Evolutionary conservation across 2,113 vertebrate genomes (phyloP), one percentile per base, ranked within the genome.

Genomic region (Clarias macrocephalus): DNA sequence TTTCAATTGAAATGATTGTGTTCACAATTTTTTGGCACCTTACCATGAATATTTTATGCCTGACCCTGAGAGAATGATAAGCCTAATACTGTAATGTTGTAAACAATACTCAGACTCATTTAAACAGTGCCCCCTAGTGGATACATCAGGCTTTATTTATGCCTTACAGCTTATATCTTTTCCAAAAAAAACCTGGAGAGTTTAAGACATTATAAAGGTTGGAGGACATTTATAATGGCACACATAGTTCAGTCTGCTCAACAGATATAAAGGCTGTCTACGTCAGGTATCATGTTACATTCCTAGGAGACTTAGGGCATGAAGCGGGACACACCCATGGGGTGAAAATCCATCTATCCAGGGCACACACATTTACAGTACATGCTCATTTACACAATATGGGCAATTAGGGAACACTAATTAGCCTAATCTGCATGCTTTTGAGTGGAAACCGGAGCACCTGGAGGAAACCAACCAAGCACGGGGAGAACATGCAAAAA

Each of bases 91-190:
- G 25, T 15, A 76, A 76, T 18, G 9, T 80, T 21, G 16, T 16
- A 80, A 10, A 59, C 16, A 79, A 15, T 30, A n/a, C 57, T 30
- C 33, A 77, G 48, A 80, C 25, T 13, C 28, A n/a, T 48, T 59
- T 65, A 63, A 12, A 37, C 18, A 79, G 88, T 52, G 90, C 92
- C 93, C 88, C 87, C 95, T 93, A 92, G 92, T 94, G 93, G 91
- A 88, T 15, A 42, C 1, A 3, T 30, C 8, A 59, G 33, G 28
- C 3, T 18, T 6, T 18, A 21, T 56, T 33, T 59, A 28, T 23
- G 6, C 48, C 33, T 37, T 37, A 37, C 33, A 37, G 33, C 33
- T 37, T 37, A 37, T 37, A 1, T 3, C 3, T 30, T 37, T 37
- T 23, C 7, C 7, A 19, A 73, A 42, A 21, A 42, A 10, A 23